Evolutionary conservation across 1,140 invertebrate species (phyloP).

Genomic region (Pollicipes pollicipes): DNA sequence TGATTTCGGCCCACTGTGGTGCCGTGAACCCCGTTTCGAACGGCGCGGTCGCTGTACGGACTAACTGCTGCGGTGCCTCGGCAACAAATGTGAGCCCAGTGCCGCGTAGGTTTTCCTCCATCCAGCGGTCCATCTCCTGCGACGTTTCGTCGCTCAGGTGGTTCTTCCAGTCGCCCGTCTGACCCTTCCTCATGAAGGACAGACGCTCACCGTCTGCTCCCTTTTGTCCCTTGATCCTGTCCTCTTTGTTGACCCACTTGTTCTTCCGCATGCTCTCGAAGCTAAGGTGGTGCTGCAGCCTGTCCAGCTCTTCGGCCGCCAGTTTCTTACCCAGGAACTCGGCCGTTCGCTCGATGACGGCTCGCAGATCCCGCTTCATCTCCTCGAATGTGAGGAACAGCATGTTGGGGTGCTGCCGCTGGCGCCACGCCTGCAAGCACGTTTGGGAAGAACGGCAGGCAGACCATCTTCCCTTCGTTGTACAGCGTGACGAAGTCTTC

Average conservation of each 20-base stretch:
- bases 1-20: too few relatives aligned
- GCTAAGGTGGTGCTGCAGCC: slow-evolving; percentile 25
- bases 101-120: slow-evolving; percentile 18
- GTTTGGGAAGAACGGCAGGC: slow-evolving; percentile 6
- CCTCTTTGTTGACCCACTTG: slow-evolving; percentile 46
- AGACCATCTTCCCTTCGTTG: background rate
- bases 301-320: slow-evolving; percentile 19
- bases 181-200: slow-evolving; percentile 23
- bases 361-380: slow-evolving; percentile 13
- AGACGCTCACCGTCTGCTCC: slow-evolving; percentile 8
- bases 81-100: background rate
- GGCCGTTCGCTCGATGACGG: slow-evolving; percentile 21
- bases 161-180: slow-evolving; percentile 31
- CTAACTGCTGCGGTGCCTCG: background rate
- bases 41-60: too few relatives aligned
- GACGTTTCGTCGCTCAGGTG: slow-evolving; percentile 28
- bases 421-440: slow-evolving; percentile 10
- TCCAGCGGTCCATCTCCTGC: slow-evolving; percentile 25
- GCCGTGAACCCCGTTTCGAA: too few relatives aligned
- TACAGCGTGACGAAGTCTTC: background rate
- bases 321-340: slow-evolving; percentile 24
- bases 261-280: slow-evolving; percentile 48
- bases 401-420: slow-evolving; percentile 7
- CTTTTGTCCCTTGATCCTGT: slow-evolving; percentile 21
- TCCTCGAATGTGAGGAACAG: slow-evolving; percentile 12